These are phyloP conservation scores for Hemicentrotus pulcherrimus DNA, from an alignment of 35 echinoderm and acorn worm species.

Conservation along the genomic window DNA sequence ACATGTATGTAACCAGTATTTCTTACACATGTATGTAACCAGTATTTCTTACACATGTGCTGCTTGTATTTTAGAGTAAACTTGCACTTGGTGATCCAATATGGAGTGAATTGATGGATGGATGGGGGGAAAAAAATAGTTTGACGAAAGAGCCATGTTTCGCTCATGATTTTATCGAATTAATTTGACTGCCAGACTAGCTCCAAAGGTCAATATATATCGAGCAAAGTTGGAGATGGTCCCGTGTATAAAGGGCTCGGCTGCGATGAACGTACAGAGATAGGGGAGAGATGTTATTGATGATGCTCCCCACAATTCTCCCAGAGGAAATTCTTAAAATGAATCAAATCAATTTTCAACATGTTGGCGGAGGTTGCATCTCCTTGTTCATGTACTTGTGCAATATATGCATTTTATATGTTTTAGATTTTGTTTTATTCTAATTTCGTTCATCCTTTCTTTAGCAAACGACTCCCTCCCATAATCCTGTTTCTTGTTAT, in stretches of 20 bases:
- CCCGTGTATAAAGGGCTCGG: background rate
- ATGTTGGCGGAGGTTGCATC: background rate
- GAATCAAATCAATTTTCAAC: constrained; percentile 19
- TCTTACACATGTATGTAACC: no score
- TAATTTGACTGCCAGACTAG: constrained; percentile 10
- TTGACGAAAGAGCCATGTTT: constrained; percentile 11
- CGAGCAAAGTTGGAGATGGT: background rate
- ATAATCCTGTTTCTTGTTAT: no score
- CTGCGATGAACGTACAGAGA: background rate
- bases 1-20: background rate
- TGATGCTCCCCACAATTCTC: background rate
- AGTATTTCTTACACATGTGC: background rate
- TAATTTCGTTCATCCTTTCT: background rate
- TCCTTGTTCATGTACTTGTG: background rate
- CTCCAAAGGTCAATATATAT: constrained; percentile 13
- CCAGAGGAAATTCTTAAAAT: constrained; percentile 12
- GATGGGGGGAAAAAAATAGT: background rate
- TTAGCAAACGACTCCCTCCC: no score
- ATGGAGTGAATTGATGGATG: background rate
- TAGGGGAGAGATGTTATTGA: constrained; percentile 2
- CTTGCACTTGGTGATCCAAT: background rate
- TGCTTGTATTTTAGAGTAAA: background rate
- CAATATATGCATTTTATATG: background rate
- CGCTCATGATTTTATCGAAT: constrained; percentile 12
- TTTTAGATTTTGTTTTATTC: background rate